Evolutionary conservation across 2,797 vertebrate genomes (phyloP), one percentile per base, ranked within the genome.

Genomic region (Glossophaga mutica): DNA sequence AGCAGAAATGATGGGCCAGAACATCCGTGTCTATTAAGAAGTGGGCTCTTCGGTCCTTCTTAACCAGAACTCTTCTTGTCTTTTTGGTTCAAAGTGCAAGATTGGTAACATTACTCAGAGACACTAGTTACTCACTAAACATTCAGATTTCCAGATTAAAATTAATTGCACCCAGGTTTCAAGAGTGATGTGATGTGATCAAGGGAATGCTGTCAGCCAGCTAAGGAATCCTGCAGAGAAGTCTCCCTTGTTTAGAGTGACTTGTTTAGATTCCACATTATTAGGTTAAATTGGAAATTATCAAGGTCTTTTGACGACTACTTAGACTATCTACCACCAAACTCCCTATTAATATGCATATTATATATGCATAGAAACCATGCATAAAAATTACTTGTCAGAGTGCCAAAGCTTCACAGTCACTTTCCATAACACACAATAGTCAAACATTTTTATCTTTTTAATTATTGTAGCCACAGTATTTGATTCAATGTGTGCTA

Each of bases 401-500:
- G 29, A 89, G 59, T 73, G 5, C 18, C 37, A 62, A 91, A 87
- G 22, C 34, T 34, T 68, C 62, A 87, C 1, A 91, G 50, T 9
- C 57, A 71, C 82, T 93, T 83, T 77, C 52, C 70, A 85, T 86
- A 70, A 94, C 90, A 82, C 26, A 62, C 15, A 22, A 67, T 46
- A 67, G 55, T 70, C 50, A 85, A 70, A 67, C 29, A 39, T 65
- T 71, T 83, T 92, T 94, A 37, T 77, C 50, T 90, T 94, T 86
- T 52, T 55, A 85, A 74, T 50, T 88, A 48, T 26, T 76, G 14
- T 24, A 95, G 44, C 67, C 55, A 88, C 55, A 88, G 32, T 50
- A 85, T 93, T 87, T 92, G 32, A 85, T 78, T 94, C 55, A 91
- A 82, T 78, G 68, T 22, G 84, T 85, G 68, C 39, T 92, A 42